Evolutionary conservation across 1,140 invertebrate genomes (phyloP).

Genomic region (Mactra quadrangularis): DNA sequence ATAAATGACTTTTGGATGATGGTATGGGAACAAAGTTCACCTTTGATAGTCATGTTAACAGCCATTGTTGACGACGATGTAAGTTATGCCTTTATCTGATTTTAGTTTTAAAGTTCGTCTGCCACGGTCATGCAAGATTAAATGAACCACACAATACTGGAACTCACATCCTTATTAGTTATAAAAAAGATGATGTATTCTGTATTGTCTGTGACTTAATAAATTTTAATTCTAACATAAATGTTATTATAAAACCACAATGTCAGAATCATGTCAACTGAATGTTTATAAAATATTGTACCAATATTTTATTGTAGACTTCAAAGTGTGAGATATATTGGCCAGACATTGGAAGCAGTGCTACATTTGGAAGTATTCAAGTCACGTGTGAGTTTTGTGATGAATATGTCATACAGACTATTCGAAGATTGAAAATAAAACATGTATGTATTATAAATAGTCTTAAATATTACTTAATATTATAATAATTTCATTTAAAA

Average conservation of each 20-base stretch:
- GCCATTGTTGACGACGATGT: conserved; percentile 10
- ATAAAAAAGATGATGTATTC: no score
- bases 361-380: background rate
- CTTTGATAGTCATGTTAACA: conserved; percentile 5
- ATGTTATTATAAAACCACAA: no score
- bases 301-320: background rate
- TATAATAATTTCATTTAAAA: no score
- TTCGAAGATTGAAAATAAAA: background rate
- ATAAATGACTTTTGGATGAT: conserved; percentile 17
- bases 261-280: no score
- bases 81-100: background rate
- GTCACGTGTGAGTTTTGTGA: background rate
- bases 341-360: background rate
- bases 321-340: conserved; percentile 16
- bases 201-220: no score
- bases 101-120: no score
- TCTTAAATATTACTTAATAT: no score
- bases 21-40: conserved; percentile 16
- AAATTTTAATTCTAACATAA: no score
- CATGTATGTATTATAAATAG: conserved; percentile 9
- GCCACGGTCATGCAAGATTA: no score
- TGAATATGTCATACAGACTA: background rate
- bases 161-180: no score
- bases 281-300: no score
- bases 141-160: no score